phyloP scores from a whole-genome alignment of 2,888 invertebrate species.

The Tetheella fluctuosa region DNA sequence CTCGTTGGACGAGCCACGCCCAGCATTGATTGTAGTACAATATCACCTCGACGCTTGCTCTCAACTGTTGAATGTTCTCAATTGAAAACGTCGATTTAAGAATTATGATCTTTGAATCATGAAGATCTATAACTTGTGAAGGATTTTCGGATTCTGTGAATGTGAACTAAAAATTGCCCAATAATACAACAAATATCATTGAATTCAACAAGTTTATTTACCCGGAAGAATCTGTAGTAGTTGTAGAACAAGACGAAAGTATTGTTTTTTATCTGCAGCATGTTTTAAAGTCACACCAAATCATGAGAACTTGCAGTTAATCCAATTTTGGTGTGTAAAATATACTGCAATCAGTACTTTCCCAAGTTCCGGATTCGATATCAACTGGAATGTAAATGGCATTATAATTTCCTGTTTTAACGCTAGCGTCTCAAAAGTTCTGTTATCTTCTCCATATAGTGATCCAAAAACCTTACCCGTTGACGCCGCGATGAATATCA shows the following conservation, averaged over 20 bases:
- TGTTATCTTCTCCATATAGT: conserved; percentile 50
- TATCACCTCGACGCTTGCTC: conserved; percentile 18
- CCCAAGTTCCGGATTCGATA: conserved; percentile 42
- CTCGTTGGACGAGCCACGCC: conserved; percentile 47
- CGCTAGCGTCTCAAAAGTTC: conserved; percentile 37
- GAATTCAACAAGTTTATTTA: too few relatives aligned
- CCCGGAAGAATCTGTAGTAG: too few relatives aligned
- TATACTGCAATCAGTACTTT: conserved; percentile 33
- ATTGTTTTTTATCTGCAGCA: background rate
- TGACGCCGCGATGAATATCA: conserved; percentile 60
- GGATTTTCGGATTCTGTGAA: background rate
- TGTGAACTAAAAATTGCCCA: background rate
- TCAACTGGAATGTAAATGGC: conserved; percentile 46
- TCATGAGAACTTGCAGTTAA: background rate
- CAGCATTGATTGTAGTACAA: conserved; percentile 53
- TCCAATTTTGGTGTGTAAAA: conserved; percentile 13
- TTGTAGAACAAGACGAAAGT: background rate
- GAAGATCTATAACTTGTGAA: background rate
- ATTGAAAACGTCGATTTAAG: background rate
- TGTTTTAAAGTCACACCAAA: background rate
- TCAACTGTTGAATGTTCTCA: conserved; percentile 1
- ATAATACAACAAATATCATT: too few relatives aligned
- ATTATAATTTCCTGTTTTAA: conserved; percentile 52
- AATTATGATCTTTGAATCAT: background rate
- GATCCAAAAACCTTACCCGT: conserved; percentile 54